phyloP scores from a whole-genome alignment of 2,113 vertebrate genomes.

The Gymnocephalus cernua region DNA sequence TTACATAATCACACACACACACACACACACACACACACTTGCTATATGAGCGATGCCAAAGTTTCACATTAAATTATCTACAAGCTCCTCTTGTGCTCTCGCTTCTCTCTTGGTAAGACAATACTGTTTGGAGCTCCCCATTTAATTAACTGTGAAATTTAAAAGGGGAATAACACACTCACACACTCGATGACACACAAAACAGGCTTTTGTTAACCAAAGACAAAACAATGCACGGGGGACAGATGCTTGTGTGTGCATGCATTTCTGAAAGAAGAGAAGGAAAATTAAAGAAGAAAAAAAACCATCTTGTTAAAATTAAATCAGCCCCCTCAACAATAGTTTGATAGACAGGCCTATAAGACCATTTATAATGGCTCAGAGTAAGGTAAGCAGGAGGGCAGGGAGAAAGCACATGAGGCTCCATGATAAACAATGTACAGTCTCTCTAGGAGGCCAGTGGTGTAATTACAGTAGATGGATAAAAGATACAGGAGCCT shows the following conservation, averaged over 20 bases:
- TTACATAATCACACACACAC: conserved; percentile 12
- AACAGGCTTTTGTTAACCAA: conserved; percentile 66
- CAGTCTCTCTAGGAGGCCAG: conserved; percentile 10
- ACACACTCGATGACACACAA: conserved; percentile 19
- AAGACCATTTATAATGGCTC: conserved; percentile 40
- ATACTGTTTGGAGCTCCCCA: conserved; percentile 44
- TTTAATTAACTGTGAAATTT: conserved; percentile 79
- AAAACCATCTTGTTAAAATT: conserved; percentile 56
- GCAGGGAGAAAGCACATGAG: conserved; percentile 15
- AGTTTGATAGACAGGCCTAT: conserved; percentile 59
- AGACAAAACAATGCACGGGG: conserved; percentile 65
- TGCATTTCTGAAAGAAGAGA: conserved; percentile 40
- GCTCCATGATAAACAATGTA: conserved; percentile 46
- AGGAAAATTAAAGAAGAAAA: background rate
- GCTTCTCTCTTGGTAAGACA: conserved; percentile 51
- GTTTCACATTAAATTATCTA: conserved; percentile 54
- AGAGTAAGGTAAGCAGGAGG: background rate
- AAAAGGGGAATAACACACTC: conserved; percentile 50
- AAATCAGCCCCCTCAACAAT: conserved; percentile 65
- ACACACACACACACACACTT: background rate
- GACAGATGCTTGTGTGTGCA: conserved; percentile 46
- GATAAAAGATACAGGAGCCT: conserved; percentile 32
- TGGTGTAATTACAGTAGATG: conserved; percentile 54
- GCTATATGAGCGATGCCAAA: background rate
- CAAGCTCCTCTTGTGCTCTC: conserved; percentile 27